A percentile compares a stretch with the other conserved stretches of the same genome.
Evolutionary conservation across 2,797 vertebrate species (phyloP).

Genomic region (Natrix natrix): DNA sequence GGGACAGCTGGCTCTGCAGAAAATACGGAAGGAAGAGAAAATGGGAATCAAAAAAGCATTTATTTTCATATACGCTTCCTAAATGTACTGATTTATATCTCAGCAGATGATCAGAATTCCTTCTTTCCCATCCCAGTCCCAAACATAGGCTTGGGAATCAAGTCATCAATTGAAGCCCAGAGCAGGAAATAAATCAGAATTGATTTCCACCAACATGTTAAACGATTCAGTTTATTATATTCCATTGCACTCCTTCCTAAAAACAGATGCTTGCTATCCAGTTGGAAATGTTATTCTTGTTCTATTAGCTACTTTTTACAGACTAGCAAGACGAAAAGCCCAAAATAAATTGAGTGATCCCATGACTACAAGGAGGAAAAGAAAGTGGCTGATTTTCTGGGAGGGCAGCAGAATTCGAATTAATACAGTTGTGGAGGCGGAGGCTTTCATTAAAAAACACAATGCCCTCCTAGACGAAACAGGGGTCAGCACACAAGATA

Average conservation of each 20-base stretch:
- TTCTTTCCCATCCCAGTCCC: too few relatives aligned
- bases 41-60: neutral
- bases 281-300: neutral
- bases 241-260: neutral
- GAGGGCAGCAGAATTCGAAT: too few relatives aligned
- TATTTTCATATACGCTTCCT: neutral
- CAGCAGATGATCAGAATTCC: neutral
- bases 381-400: neutral
- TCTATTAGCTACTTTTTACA: neutral
- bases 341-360: neutral
- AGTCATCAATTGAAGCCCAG: neutral
- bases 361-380: neutral
- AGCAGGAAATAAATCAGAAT: neutral
- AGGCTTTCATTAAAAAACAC: too few relatives aligned
- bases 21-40: slow-evolving; percentile 7
- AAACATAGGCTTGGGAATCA: neutral
- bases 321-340: neutral
- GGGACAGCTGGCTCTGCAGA: slow-evolving; percentile 91
- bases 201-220: neutral
- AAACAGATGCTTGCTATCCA: neutral
- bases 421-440: too few relatives aligned
- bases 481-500: too few relatives aligned
- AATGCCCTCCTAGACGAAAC: too few relatives aligned
- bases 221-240: neutral
- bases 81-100: neutral